Percentiles rank a stretch among this genome's conserved stretches.
These are phyloP conservation scores for Eristalis intricaria DNA, from an alignment of 2,888 invertebrate species.

Conservation along the genomic window DNA sequence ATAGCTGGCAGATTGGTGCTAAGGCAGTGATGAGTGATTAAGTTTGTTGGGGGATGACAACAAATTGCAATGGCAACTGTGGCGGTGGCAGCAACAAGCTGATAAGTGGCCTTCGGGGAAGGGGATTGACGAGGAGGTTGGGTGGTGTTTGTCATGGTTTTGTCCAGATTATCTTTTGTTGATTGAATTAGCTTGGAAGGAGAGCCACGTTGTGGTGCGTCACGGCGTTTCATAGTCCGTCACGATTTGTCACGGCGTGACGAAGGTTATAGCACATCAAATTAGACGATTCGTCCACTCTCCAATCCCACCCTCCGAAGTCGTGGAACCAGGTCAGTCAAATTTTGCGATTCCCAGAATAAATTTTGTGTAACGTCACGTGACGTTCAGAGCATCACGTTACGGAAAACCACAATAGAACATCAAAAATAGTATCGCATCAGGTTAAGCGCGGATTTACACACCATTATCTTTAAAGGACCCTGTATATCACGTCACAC, in stretches of 20 bases:
- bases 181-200: not conserved
- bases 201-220: not conserved
- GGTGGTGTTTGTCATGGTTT: not conserved
- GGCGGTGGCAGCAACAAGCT: not conserved
- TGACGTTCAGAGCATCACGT: too few species aligned
- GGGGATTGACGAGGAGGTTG: not conserved
- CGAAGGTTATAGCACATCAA: not conserved
- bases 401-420: too few species aligned
- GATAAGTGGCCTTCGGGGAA: not conserved
- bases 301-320: too few species aligned
- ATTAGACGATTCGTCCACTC: too few species aligned
- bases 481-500: too few species aligned
- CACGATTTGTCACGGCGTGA: not conserved
- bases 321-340: too few species aligned
- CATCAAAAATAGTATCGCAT: too few species aligned
- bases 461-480: too few species aligned
- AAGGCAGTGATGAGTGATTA: conserved; percentile 30
- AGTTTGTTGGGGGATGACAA: not conserved
- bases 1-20: conserved; percentile 25
- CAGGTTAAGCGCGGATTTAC: too few species aligned
- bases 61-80: not conserved
- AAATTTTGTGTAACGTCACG: too few species aligned
- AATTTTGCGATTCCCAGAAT: too few species aligned
- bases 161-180: not conserved
- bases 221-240: not conserved